A percentile compares a stretch with the other conserved stretches of the same genome.
These are phyloP conservation scores for Cantharis rustica DNA, from an alignment of 2,888 invertebrate genomes.

Conservation along the genomic window DNA sequence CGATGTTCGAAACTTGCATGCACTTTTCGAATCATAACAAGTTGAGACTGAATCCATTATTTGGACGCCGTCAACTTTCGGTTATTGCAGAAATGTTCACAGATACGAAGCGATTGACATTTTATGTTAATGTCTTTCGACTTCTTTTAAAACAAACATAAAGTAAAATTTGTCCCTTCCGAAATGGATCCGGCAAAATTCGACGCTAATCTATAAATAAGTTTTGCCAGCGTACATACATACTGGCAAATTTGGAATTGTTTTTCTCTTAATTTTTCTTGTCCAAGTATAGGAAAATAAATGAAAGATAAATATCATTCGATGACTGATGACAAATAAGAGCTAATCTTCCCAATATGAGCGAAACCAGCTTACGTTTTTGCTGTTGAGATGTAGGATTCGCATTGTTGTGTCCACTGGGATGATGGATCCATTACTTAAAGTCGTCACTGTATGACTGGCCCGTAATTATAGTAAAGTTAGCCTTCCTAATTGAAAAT, in stretches of 20 bases:
- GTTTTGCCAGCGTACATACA: neutral
- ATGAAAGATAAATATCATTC: constrained; percentile 27
- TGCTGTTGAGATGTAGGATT: constrained; percentile 35
- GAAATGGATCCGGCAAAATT: neutral
- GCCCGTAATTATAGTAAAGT: constrained; percentile 55
- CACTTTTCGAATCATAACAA: constrained; percentile 47
- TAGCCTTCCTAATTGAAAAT: constrained; percentile 54
- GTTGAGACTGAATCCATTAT: constrained; percentile 50
- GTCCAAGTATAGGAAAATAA: constrained; percentile 15
- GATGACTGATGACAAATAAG: constrained; percentile 41
- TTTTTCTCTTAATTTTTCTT: constrained; percentile 14
- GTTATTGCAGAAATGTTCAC: constrained; percentile 42
- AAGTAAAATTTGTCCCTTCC: constrained; percentile 28
- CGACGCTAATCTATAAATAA: neutral
- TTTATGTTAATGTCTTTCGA: constrained; percentile 46
- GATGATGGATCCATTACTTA: constrained; percentile 61
- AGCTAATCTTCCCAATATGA: constrained; percentile 38
- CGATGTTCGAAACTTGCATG: constrained; percentile 9
- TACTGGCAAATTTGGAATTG: neutral
- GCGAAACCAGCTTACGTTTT: constrained; percentile 42
- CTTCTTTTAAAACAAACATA: constrained; percentile 37
- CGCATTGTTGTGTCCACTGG: constrained; percentile 51
- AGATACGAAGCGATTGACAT: constrained; percentile 46
- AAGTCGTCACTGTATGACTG: constrained; percentile 52
- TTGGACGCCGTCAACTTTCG: constrained; percentile 48